Evolutionary conservation across 2,797 vertebrate species (phyloP).

Genomic region (Cryptoprocta ferox): DNA sequence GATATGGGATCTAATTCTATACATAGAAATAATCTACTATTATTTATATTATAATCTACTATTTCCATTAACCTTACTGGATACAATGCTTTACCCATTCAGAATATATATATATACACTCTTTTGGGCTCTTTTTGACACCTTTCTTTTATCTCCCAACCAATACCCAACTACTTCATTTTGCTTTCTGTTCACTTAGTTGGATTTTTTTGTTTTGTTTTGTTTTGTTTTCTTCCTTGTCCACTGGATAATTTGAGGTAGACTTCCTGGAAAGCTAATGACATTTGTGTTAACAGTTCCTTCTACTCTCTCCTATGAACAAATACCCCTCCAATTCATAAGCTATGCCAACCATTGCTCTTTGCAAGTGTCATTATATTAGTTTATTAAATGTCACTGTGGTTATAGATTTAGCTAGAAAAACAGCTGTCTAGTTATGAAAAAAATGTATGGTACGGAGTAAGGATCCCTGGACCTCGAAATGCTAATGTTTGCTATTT

Average conservation of each 20-base stretch:
- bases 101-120: background rate
- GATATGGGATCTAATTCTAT: background rate
- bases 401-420: background rate
- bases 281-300: background rate
- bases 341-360: background rate
- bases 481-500: background rate
- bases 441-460: background rate
- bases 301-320: background rate
- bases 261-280: background rate
- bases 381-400: background rate
- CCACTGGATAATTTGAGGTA: background rate
- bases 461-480: background rate
- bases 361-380: background rate
- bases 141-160: background rate
- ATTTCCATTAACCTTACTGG: background rate
- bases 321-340: background rate
- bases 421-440: background rate
- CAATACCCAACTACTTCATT: background rate
- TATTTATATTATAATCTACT: background rate
- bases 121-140: background rate
- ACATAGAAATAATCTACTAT: background rate
- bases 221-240: background rate
- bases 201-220: background rate
- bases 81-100: background rate
- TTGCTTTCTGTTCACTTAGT: background rate